Evolutionary conservation across 2,113 vertebrate genomes (phyloP).

Genomic region (Agapornis roseicollis): DNA sequence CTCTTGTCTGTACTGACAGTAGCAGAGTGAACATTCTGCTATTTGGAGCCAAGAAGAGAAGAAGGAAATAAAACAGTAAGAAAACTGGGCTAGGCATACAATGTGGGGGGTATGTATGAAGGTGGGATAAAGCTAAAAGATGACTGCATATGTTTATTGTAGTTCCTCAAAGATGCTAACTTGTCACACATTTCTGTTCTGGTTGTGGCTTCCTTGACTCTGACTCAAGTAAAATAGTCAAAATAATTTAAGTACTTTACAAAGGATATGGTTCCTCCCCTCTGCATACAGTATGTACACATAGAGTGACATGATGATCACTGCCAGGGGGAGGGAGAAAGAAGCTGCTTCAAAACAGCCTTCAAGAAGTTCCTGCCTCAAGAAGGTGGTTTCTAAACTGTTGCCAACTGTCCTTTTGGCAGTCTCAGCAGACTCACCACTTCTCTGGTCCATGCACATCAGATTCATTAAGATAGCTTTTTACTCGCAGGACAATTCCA

Average conservation of each 20-base stretch:
- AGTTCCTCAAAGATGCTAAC: neutral
- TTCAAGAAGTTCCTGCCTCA: neutral
- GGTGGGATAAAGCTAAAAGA: neutral
- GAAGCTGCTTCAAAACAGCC: neutral
- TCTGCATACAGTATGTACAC: neutral
- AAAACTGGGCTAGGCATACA: neutral
- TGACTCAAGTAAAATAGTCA: neutral
- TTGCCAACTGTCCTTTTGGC: neutral
- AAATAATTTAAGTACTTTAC: neutral
- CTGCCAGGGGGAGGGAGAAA: neutral
- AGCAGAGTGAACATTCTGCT: neutral
- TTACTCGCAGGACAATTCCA: neutral
- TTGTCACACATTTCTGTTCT: neutral
- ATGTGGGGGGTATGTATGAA: neutral
- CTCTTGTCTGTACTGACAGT: neutral
- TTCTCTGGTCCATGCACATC: neutral
- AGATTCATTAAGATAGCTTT: neutral
- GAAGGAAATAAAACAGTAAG: constrained; percentile 5
- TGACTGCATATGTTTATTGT: neutral
- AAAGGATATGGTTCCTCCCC: neutral
- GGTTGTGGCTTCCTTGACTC: neutral
- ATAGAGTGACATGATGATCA: neutral
- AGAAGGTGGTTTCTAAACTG: neutral
- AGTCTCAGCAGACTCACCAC: neutral
- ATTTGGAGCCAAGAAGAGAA: neutral